Evolutionary conservation across 2,113 vertebrate genomes (phyloP).

Genomic region (Anarrhichthys ocellatus): DNA sequence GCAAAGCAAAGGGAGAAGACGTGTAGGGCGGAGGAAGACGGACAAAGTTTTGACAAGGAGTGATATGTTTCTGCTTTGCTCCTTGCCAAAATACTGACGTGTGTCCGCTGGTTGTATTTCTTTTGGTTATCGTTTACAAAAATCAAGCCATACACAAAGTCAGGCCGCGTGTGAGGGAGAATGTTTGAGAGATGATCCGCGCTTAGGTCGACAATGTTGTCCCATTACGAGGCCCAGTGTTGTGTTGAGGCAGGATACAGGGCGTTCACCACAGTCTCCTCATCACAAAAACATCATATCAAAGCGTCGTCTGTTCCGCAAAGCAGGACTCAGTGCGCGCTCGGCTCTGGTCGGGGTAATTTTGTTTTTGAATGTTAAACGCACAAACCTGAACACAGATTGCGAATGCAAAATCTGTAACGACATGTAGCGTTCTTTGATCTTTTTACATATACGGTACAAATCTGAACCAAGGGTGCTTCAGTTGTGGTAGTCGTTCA

Average conservation of each 20-base stretch:
- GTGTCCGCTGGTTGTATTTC: constrained; percentile 73
- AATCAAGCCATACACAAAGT: constrained; percentile 55
- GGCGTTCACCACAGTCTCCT: constrained; percentile 56
- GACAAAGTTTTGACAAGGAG: constrained; percentile 82
- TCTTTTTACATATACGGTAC: constrained; percentile 19
- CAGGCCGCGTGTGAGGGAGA: constrained; percentile 17
- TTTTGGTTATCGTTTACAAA: constrained; percentile 69
- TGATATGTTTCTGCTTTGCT: constrained; percentile 67
- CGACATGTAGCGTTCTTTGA: neutral
- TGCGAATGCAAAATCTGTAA: constrained; percentile 11
- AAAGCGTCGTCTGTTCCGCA: constrained; percentile 35
- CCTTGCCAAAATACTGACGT: constrained; percentile 67
- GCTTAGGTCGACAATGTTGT: constrained; percentile 39
- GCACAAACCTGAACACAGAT: constrained; percentile 26
- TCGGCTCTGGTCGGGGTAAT: constrained; percentile 3
- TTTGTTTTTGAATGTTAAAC: neutral
- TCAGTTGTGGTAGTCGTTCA: constrained; percentile 29
- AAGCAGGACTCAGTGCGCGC: constrained; percentile 22
- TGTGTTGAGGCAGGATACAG: constrained; percentile 46
- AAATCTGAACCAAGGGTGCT: constrained; percentile 41
- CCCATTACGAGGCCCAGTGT: constrained; percentile 50
- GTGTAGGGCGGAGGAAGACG: constrained; percentile 68
- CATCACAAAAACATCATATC: constrained; percentile 50
- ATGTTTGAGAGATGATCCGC: constrained; percentile 67
- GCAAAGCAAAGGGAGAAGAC: constrained; percentile 76